These are phyloP conservation scores for Amiota communis DNA, from an alignment of 2,888 invertebrate genomes.

Conservation along the genomic window DNA sequence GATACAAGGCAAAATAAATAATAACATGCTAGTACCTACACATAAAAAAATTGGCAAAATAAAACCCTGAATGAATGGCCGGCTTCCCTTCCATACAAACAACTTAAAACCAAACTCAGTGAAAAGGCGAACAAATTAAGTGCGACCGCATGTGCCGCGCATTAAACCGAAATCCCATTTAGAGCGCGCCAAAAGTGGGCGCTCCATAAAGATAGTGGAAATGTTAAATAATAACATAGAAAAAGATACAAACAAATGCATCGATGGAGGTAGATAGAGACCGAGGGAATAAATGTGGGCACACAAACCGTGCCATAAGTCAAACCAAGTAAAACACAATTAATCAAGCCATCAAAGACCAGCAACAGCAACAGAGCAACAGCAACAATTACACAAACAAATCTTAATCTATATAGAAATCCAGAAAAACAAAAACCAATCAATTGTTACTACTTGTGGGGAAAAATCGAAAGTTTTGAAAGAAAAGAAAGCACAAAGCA, in stretches of 20 bases:
- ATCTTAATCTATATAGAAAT: neutral
- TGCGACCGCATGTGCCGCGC: too few species aligned
- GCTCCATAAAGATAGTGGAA: neutral
- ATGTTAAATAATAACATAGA: too few species aligned
- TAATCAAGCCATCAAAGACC: conserved; percentile 26
- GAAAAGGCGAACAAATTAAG: too few species aligned
- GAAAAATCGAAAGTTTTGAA: conserved; percentile 18
- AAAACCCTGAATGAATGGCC: too few species aligned
- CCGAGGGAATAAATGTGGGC: neutral
- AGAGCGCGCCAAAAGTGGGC: conserved; percentile 12
- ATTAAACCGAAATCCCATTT: too few species aligned
- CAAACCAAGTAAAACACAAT: conserved; percentile 9
- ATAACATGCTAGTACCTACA: too few species aligned
- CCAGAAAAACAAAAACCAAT: conserved; percentile 3
- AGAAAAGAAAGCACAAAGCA: neutral
- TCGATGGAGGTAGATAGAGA: too few species aligned
- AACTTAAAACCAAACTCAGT: too few species aligned
- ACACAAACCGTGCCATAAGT: neutral
- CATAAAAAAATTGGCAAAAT: too few species aligned
- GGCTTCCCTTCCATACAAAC: too few species aligned
- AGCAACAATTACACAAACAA: neutral
- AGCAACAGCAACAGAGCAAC: neutral
- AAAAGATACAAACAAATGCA: too few species aligned
- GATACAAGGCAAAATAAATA: too few species aligned
- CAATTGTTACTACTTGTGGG: neutral